Conservation (phyloP, 2,797 vertebrate genomes). For the Oreonectes daqikongensis region DNA sequence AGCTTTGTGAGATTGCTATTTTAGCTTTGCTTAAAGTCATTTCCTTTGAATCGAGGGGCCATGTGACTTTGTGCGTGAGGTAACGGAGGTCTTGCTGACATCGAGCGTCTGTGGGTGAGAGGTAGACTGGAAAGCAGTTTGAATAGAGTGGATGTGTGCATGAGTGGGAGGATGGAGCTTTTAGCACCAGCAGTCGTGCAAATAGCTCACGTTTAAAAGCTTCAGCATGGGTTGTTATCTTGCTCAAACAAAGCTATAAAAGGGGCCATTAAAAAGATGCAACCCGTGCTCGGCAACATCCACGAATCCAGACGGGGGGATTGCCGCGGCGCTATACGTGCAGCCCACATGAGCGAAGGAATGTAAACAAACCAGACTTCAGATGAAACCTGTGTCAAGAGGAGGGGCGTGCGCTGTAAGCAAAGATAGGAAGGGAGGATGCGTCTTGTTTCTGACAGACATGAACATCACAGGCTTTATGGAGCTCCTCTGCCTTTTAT, state of each 20-base stretch:
- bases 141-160: constrained; percentile 41
- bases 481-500: constrained; percentile 51
- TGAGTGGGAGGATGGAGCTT: constrained; percentile 61
- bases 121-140: constrained; percentile 42
- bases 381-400: constrained; percentile 61
- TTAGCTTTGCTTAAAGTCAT: constrained; percentile 76
- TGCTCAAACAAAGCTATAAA: constrained; percentile 50
- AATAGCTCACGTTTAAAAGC: constrained; percentile 31
- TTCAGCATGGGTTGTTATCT: constrained; percentile 31
- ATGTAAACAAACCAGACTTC: constrained; percentile 77
- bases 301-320: constrained; percentile 54
- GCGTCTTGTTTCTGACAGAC: constrained; percentile 48
- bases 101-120: constrained; percentile 61
- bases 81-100: constrained; percentile 72
- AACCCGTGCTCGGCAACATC: constrained; percentile 50
- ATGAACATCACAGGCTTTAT: constrained; percentile 61
- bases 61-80: constrained; percentile 82
- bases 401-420: constrained; percentile 45
- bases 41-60: constrained; percentile 71
- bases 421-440: constrained; percentile 41
- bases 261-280: constrained; percentile 37
- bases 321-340: constrained; percentile 52
- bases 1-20: constrained; percentile 76
- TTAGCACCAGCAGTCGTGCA: constrained; percentile 62
- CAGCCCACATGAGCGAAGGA: constrained; percentile 66